phyloP scores from a whole-genome alignment of 2,113 vertebrate genomes.

The Centropus unirufus region DNA sequence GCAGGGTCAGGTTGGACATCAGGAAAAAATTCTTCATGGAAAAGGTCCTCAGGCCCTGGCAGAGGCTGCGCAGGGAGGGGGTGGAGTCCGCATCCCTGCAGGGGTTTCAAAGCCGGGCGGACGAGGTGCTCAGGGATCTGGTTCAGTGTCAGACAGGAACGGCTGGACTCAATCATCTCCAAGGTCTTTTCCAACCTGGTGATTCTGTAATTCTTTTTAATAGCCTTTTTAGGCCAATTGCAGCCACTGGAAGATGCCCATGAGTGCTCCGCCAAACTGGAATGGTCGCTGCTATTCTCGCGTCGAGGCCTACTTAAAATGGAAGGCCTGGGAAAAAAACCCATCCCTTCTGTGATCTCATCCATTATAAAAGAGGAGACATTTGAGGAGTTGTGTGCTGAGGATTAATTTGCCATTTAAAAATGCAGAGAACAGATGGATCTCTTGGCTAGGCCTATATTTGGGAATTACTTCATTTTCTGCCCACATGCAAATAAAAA shows the following conservation, averaged over 20 bases:
- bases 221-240: background rate
- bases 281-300: background rate
- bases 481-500: conserved; percentile 65
- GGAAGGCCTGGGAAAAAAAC: conserved; percentile 15
- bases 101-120: too few species aligned
- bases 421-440: conserved; percentile 66
- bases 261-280: background rate
- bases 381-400: conserved; percentile 42
- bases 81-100: too few species aligned
- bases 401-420: conserved; percentile 66
- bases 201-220: background rate
- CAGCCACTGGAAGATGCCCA: background rate
- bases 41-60: too few species aligned
- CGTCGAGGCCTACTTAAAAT: background rate
- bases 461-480: conserved; percentile 63
- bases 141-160: too few species aligned
- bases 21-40: too few species aligned
- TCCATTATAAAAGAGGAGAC: conserved; percentile 38
- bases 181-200: too few species aligned
- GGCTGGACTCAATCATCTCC: too few species aligned
- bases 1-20: too few species aligned
- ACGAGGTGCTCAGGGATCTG: too few species aligned
- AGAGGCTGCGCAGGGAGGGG: too few species aligned
- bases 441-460: conserved; percentile 59
- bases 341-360: conserved; percentile 13